phyloP scores from a whole-genome alignment of 2,113 vertebrate genomes.

The Aptenodytes forsteri region DNA sequence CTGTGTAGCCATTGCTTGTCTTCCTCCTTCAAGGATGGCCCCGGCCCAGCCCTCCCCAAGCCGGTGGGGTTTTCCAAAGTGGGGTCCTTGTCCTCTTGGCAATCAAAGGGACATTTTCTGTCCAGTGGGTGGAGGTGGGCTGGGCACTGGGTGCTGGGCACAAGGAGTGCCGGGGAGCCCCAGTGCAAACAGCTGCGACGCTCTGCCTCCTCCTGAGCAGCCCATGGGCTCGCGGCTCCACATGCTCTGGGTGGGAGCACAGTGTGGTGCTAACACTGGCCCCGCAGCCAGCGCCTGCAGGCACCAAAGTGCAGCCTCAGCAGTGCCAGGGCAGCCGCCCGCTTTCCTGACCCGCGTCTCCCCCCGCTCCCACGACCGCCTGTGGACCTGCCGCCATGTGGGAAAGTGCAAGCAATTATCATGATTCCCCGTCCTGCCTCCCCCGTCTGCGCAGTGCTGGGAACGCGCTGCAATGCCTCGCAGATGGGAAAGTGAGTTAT shows the following conservation, averaged over 20 bases:
- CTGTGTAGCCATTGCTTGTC: accelerated
- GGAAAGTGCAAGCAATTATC: accelerated
- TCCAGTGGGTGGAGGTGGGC: background rate
- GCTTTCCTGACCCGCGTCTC: accelerated
- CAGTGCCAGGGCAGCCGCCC: background rate
- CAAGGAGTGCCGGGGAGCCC: background rate
- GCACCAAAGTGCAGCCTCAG: background rate
- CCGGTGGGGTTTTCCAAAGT: background rate
- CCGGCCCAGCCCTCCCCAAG: background rate
- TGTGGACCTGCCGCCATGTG: accelerated
- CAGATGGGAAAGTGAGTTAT: background rate
- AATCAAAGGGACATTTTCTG: background rate
- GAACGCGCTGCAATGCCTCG: accelerated
- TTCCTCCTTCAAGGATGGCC: background rate
- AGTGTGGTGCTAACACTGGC: background rate
- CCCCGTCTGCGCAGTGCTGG: background rate
- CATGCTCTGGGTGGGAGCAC: accelerated
- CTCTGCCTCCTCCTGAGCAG: background rate
- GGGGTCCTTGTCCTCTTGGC: background rate
- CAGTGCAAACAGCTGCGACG: accelerated
- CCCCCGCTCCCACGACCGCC: accelerated
- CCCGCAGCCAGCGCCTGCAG: accelerated
- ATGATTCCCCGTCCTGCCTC: background rate
- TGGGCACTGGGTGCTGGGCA: background rate
- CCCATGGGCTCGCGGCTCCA: background rate